Evolutionary conservation across 2,113 vertebrate species (phyloP).

Genomic region (Puma concolor): DNA sequence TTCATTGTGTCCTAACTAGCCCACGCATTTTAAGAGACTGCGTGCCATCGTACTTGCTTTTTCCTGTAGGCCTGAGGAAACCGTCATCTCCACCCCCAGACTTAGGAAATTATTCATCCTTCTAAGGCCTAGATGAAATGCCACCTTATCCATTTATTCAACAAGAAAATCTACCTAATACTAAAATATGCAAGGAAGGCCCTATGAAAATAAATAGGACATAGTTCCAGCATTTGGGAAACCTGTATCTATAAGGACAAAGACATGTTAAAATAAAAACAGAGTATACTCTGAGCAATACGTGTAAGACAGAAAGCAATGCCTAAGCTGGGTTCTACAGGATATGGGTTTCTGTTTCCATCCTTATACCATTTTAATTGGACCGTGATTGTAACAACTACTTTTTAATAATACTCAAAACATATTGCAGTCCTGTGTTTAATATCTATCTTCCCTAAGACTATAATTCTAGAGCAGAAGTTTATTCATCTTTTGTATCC

Average conservation of each 20-base stretch:
- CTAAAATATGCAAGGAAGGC: not conserved
- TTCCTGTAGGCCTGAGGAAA: not conserved
- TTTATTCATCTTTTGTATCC: not conserved
- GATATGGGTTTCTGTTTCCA: not conserved
- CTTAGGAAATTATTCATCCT: not conserved
- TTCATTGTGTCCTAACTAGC: not conserved
- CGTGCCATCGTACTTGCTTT: not conserved
- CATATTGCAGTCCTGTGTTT: not conserved
- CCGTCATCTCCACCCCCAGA: not conserved
- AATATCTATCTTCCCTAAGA: not conserved
- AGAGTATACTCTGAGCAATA: not conserved
- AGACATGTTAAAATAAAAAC: not conserved
- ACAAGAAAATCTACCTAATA: not conserved
- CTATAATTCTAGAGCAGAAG: not conserved
- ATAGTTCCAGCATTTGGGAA: not conserved
- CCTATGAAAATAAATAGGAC: not conserved
- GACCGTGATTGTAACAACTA: not conserved
- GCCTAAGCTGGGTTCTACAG: not conserved
- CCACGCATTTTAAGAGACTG: not conserved
- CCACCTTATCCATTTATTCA: not conserved
- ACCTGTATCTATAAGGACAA: not conserved
- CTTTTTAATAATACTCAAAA: not conserved
- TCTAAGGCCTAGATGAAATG: not conserved
- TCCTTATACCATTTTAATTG: not conserved
- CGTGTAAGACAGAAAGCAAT: not conserved